Conservation (phyloP, 2,113 vertebrate species). For the Parus major region DNA sequence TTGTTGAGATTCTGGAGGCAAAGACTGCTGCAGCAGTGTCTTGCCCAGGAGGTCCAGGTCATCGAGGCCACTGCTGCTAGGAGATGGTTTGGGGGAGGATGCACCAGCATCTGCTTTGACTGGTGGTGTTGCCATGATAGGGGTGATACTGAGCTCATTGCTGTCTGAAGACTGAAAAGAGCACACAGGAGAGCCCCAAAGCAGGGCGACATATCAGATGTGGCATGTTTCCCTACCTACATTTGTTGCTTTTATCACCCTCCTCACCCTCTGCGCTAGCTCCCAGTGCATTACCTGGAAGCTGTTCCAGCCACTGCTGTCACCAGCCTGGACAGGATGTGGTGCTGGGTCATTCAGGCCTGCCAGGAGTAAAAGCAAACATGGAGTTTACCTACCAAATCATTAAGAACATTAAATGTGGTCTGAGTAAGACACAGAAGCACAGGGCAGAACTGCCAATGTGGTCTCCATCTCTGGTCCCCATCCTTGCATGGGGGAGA, state of each 20-base stretch:
- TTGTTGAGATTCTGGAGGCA: slow-evolving; percentile 91
- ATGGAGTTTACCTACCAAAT: background rate
- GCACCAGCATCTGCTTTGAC: slow-evolving; percentile 52
- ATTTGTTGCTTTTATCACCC: background rate
- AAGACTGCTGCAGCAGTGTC: slow-evolving; percentile 89
- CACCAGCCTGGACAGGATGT: slow-evolving; percentile 72
- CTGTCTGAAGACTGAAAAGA: slow-evolving; percentile 79
- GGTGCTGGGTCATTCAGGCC: slow-evolving; percentile 86
- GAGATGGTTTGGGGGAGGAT: slow-evolving; percentile 7
- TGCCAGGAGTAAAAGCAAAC: slow-evolving; percentile 34
- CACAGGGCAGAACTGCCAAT: background rate
- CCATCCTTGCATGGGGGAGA: background rate
- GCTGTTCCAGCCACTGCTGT: slow-evolving; percentile 84
- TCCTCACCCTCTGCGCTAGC: background rate
- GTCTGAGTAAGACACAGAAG: background rate
- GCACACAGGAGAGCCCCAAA: background rate
- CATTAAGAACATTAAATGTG: background rate
- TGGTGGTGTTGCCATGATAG: slow-evolving; percentile 14
- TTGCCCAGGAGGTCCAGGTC: slow-evolving; percentile 93
- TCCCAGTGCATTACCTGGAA: slow-evolving; percentile 83
- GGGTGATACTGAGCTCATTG: slow-evolving; percentile 55
- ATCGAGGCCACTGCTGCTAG: slow-evolving; percentile 81
- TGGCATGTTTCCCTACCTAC: background rate
- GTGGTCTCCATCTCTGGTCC: background rate
- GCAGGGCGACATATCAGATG: background rate